Conservation (phyloP, 1,140 invertebrate genomes). For the Trachymyrmex cornetzi region DNA sequence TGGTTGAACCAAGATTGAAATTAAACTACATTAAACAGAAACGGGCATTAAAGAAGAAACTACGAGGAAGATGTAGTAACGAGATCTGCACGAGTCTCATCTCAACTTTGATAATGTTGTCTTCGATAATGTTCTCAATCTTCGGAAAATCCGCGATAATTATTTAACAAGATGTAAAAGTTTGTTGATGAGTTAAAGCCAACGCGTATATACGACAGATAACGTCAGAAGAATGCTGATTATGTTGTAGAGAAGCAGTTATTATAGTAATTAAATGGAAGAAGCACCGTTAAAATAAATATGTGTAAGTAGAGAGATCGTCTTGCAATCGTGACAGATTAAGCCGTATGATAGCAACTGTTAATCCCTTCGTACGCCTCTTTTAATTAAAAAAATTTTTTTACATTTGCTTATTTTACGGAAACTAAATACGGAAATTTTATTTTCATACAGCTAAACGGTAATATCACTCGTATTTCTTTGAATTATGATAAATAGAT, state of each 20-base stretch:
- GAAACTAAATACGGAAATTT: background rate
- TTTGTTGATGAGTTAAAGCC: background rate
- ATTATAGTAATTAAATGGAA: conserved; percentile 25
- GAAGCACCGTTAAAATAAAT: background rate
- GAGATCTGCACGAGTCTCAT: conserved; percentile 15
- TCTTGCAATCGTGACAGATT: background rate
- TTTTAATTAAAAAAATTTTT: background rate
- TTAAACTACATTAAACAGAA: no score
- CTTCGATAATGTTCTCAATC: background rate
- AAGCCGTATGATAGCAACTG: background rate
- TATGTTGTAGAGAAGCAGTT: background rate
- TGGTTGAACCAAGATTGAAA: no score
- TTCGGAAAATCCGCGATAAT: background rate
- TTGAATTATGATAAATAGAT: background rate
- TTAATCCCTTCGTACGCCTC: background rate
- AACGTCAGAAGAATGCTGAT: background rate
- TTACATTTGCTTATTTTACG: background rate
- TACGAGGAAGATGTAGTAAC: conserved; percentile 1
- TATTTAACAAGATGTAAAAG: background rate
- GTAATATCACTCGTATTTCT: background rate
- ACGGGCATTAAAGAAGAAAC: background rate
- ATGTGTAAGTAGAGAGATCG: background rate
- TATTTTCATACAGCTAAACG: background rate
- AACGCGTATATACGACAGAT: background rate
- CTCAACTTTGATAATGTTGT: background rate